Evolutionary conservation across 2,113 vertebrate genomes (phyloP), one percentile per base, ranked within the genome.

Genomic region (Amia ocellicauda): DNA sequence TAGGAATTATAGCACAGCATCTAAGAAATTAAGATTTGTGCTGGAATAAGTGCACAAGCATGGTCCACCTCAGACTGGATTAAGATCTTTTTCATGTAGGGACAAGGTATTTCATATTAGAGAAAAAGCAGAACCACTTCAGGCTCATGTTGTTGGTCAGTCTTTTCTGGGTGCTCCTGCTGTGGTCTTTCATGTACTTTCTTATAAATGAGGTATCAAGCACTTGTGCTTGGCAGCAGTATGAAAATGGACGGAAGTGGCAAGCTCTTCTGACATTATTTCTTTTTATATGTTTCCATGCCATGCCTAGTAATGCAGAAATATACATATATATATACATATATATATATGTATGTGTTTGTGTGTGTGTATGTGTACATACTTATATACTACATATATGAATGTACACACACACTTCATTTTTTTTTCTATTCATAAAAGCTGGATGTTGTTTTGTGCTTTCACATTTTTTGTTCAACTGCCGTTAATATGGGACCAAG

Each of bases 321-420:
- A 47, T 53, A 16, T 19, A 29, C 49, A 45, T 24, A 5, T 36
- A 5, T 36, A 5, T n/a, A n/a, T n/a, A n/a, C n/a, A n/a, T n/a
- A n/a, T n/a, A n/a, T n/a, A n/a, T n/a, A n/a, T n/a, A n/a, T n/a
- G n/a, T n/a, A n/a, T n/a, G 52, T 76, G 40, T 78, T 66, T 52
- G 13, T n/a, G 40, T 41, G 29, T 73, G 79, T 80, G 13, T 68
- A 73, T 74, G 75, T 85, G 65, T 80, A 66, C 79, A 70, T 74
- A 73, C 83, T 76, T 84, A 76, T 70, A 58, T 62, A 53, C 57
- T 68, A 50, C 74, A 78, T 80, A 76, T 78, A 72, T 78, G 76
- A 81, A 75, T 57, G 64, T 80, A 77, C 78, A 76, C 74, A 65
- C 65, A 72, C 53, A 17, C 40, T 11, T 51, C 22, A 50, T 58